A percentile compares a stretch with the other conserved stretches of the same genome.
Conservation (phyloP, 2,888 invertebrate species). For the Calameuta idolon region DNA sequence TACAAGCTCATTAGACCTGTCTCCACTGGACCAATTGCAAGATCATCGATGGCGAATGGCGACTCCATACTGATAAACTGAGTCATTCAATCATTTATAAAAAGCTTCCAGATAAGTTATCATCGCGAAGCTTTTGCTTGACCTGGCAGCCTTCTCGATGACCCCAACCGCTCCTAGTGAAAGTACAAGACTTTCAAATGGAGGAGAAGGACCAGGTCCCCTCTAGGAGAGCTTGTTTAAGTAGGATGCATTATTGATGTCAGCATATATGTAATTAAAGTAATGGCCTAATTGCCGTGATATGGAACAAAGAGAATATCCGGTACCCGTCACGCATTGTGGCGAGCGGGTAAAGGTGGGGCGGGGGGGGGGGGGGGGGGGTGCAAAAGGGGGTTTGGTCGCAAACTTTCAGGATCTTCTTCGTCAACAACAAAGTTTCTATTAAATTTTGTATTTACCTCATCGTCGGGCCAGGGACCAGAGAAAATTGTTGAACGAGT, state of each 20-base stretch:
- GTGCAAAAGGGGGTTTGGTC: background rate
- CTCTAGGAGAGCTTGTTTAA: background rate
- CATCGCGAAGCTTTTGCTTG: background rate
- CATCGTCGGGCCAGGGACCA: conserved; percentile 28
- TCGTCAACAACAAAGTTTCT: conserved; percentile 51
- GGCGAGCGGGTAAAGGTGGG: conserved; percentile 18
- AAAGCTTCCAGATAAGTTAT: background rate
- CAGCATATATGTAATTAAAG: conserved; percentile 48
- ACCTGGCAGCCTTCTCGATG: too few relatives aligned
- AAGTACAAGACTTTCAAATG: background rate
- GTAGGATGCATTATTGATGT: conserved; percentile 45
- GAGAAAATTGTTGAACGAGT: conserved; percentile 40
- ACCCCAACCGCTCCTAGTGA: too few relatives aligned
- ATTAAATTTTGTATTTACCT: conserved; percentile 52
- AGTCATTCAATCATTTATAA: background rate
- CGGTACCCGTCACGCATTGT: conserved; percentile 2
- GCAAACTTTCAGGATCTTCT: conserved; percentile 30
- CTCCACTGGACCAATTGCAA: too few relatives aligned
- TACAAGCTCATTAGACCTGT: background rate
- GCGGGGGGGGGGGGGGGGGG: too few relatives aligned
- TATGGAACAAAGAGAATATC: background rate
- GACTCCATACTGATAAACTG: background rate
- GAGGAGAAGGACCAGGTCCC: background rate
- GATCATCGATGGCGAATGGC: too few relatives aligned
- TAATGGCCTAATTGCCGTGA: conserved; percentile 49